phyloP scores from a whole-genome alignment of 64 coral and sea anemone species.

The Trachythela sp. region DNA sequence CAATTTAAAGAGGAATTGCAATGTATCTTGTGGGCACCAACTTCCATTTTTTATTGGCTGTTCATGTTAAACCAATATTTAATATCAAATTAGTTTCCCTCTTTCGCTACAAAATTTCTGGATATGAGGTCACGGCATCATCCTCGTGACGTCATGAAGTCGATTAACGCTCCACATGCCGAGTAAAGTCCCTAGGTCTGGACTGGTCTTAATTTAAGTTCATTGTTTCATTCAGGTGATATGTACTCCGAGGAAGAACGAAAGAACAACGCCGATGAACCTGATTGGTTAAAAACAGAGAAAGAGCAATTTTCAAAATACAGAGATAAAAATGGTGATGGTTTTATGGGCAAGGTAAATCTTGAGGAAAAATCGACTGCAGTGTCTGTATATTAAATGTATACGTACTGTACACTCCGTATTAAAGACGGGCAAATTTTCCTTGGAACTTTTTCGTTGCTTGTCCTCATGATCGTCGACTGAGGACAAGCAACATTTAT shows the following conservation, averaged over 20 bases:
- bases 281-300: slow-evolving; percentile 94
- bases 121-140: too few relatives aligned
- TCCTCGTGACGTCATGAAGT: too few relatives aligned
- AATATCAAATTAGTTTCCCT: too few relatives aligned
- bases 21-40: too few relatives aligned
- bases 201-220: neutral
- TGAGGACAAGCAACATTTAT: too few relatives aligned
- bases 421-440: neutral
- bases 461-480: too few relatives aligned
- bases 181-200: neutral
- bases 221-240: slow-evolving; percentile 52
- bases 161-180: too few relatives aligned
- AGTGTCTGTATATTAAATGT: too few relatives aligned
- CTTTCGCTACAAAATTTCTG: too few relatives aligned
- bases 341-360: slow-evolving; percentile 80
- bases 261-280: slow-evolving; percentile 67
- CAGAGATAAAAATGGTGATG: slow-evolving; percentile 91
- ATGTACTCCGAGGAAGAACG: slow-evolving; percentile 80
- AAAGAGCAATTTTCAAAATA: slow-evolving; percentile 74
- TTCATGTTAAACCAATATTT: too few relatives aligned
- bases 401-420: neutral
- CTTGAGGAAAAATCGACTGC: neutral
- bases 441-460: neutral
- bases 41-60: too few relatives aligned
- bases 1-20: too few relatives aligned